Percentiles rank a stretch among this genome's conserved stretches.
phyloP scores from a whole-genome alignment of 2,888 invertebrate genomes.

The Habrosyne pyritoides region DNA sequence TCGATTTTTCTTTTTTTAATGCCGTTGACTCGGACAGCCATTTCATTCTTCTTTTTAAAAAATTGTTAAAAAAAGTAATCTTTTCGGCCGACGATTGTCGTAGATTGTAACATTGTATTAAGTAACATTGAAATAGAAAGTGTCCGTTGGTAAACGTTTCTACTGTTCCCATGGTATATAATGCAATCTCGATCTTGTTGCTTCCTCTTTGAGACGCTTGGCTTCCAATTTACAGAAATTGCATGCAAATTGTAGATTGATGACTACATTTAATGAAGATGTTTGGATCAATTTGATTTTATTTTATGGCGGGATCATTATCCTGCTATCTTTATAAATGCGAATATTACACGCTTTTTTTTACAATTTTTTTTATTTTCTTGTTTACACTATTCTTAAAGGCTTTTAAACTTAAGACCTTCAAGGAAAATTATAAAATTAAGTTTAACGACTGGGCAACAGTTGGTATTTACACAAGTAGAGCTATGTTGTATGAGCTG shows the following conservation, averaged over 20 bases:
- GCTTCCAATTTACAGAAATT: background rate
- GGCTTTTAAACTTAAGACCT: no score
- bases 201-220: background rate
- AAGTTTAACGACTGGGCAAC: no score
- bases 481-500: no score
- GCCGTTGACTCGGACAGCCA: background rate
- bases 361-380: no score
- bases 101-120: conserved; percentile 11
- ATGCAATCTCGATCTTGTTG: background rate
- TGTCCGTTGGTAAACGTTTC: conserved; percentile 11
- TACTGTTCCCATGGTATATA: conserved; percentile 9
- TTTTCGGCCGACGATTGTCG: conserved; percentile 7
- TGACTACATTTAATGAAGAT: background rate
- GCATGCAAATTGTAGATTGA: conserved; percentile 2
- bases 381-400: no score
- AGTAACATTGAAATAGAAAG: conserved; percentile 17
- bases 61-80: background rate
- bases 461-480: no score
- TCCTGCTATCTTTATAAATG: no score
- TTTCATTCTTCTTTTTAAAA: background rate
- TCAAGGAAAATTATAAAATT: no score
- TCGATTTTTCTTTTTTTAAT: no score
- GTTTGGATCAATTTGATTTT: background rate
- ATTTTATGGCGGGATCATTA: no score
- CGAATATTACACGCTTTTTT: no score